phyloP scores from a whole-genome alignment of 2,113 vertebrate genomes.

The Sander lucioperca region DNA sequence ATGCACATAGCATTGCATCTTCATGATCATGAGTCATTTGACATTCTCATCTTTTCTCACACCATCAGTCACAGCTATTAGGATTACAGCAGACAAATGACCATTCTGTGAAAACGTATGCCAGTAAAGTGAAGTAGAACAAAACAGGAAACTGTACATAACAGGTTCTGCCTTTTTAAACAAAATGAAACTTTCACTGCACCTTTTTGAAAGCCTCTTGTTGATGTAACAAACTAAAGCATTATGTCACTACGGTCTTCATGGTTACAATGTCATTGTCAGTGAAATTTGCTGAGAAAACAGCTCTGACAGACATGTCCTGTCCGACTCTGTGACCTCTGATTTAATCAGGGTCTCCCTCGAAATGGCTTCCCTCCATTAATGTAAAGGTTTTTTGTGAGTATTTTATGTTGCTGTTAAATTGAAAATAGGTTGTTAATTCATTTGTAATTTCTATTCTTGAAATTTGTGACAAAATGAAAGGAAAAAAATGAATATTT shows the following conservation, averaged over 20 bases:
- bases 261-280: conserved; percentile 10
- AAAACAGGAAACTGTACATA: conserved; percentile 7
- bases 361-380: neutral
- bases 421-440: neutral
- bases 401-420: neutral
- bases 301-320: neutral
- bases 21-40: conserved; percentile 67
- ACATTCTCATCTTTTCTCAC: conserved; percentile 61
- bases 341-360: neutral
- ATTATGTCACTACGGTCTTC: neutral
- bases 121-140: conserved; percentile 6
- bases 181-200: conserved; percentile 1
- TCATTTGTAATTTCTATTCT: neutral
- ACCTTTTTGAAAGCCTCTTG: conserved; percentile 1
- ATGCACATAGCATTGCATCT: conserved; percentile 56
- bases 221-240: neutral
- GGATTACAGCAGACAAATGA: conserved; percentile 41
- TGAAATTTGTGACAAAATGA: neutral
- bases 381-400: neutral
- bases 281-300: conserved; percentile 10
- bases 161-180: conserved; percentile 3
- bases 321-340: neutral
- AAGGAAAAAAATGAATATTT: neutral
- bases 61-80: conserved; percentile 59
- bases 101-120: conserved; percentile 40